phyloP scores from a whole-genome alignment of 2,113 vertebrate genomes.

The Hemibates koningsi region DNA sequence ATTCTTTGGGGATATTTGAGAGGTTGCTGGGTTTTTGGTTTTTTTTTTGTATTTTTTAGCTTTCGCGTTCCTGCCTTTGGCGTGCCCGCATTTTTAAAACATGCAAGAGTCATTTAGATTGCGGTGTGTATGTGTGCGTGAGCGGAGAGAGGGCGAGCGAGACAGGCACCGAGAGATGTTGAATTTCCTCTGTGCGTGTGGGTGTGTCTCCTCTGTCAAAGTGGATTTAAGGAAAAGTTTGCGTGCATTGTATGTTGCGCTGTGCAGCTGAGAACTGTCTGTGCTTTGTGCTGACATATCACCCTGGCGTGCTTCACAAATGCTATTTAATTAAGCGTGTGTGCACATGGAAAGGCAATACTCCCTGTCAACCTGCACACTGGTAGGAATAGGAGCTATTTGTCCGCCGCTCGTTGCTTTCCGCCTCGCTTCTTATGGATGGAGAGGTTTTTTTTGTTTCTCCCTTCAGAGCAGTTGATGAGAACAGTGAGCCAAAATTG shows the following conservation, averaged over 20 bases:
- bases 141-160: background rate
- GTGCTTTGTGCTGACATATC: conserved; percentile 37
- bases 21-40: background rate
- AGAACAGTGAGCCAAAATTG: conserved; percentile 43
- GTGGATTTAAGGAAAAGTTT: conserved; percentile 16
- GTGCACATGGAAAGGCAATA: background rate
- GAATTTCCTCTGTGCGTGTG: background rate
- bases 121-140: background rate
- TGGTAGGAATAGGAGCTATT: conserved; percentile 50
- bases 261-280: conserved; percentile 4
- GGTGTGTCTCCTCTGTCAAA: background rate
- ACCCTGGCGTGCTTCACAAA: conserved; percentile 30
- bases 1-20: conserved; percentile 8
- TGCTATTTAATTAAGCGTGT: conserved; percentile 41
- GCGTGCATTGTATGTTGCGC: background rate
- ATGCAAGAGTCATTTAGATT: background rate
- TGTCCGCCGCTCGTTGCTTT: conserved; percentile 33
- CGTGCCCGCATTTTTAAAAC: background rate
- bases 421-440: conserved; percentile 35
- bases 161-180: background rate
- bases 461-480: conserved; percentile 3
- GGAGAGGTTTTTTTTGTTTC: background rate
- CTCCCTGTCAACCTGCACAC: conserved; percentile 33
- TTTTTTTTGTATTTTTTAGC: background rate
- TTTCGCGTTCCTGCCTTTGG: background rate